These are phyloP conservation scores for Drosophila azteca DNA, from an alignment of 1,140 invertebrate genomes.

Conservation along the genomic window DNA sequence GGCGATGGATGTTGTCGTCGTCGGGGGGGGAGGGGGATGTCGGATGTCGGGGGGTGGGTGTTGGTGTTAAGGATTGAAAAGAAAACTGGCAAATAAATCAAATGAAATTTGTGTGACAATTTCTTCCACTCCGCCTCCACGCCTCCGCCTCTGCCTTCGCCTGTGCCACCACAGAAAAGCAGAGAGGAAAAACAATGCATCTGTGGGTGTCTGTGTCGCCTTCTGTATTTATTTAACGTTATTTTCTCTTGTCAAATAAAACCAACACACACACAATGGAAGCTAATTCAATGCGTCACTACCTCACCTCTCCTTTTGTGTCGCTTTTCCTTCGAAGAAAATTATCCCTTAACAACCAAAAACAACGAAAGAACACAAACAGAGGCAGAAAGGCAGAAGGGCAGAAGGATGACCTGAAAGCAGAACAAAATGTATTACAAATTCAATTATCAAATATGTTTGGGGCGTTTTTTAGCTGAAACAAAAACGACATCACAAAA, in stretches of 20 bases:
- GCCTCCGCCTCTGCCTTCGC: constrained; percentile 5
- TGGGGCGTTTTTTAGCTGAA: constrained; percentile 43
- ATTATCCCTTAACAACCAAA: constrained; percentile 54
- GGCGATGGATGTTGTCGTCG: no score
- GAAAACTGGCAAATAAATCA: constrained; percentile 80
- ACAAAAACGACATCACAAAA: constrained; percentile 29
- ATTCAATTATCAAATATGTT: constrained; percentile 79
- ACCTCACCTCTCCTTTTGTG: constrained; percentile 2
- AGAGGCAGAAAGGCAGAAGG: not conserved
- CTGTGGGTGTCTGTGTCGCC: constrained; percentile 24
- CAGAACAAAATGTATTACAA: constrained; percentile 72
- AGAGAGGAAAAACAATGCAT: constrained; percentile 41
- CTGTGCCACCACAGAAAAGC: constrained; percentile 21
- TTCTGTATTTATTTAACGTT: constrained; percentile 71
- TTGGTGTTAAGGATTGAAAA: constrained; percentile 36
- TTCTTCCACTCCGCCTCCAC: not conserved
- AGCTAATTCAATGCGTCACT: constrained; percentile 58
- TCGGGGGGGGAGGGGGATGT: no score
- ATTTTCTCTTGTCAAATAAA: constrained; percentile 75
- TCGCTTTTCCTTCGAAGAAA: constrained; percentile 4
- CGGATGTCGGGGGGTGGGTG: not conserved
- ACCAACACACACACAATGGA: constrained; percentile 37
- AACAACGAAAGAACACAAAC: constrained; percentile 31
- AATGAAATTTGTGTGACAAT: constrained; percentile 76
- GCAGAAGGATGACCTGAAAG: constrained; percentile 37